Evolutionary conservation across 2,888 invertebrate genomes (phyloP).

Genomic region (Baccha elongata): DNA sequence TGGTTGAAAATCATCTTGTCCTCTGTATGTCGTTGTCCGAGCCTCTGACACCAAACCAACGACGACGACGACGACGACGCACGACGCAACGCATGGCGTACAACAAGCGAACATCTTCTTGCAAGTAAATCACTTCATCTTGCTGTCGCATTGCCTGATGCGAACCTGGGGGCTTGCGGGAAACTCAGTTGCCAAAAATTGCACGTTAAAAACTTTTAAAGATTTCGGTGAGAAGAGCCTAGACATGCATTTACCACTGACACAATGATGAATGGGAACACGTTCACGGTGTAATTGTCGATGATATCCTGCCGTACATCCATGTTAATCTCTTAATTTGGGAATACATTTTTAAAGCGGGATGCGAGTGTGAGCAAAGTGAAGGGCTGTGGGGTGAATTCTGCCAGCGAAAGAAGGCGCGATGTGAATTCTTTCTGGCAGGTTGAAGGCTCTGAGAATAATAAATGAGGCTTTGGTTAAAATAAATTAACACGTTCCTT

Average conservation of each 20-base stretch:
- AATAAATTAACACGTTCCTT: conserved; percentile 43
- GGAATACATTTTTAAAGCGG: conserved; percentile 25
- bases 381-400: conserved; percentile 27
- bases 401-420: conserved; percentile 1
- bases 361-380: neutral
- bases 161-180: conserved; percentile 52
- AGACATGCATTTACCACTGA: conserved; percentile 65
- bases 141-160: conserved; percentile 47
- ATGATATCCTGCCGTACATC: conserved; percentile 66
- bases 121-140: conserved; percentile 69
- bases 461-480: conserved; percentile 37
- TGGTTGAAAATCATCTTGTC: conserved; percentile 26
- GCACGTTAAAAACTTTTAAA: conserved; percentile 41
- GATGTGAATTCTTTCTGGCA: conserved; percentile 20
- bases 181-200: conserved; percentile 60
- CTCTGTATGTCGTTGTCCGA: neutral
- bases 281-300: conserved; percentile 58
- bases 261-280: conserved; percentile 72
- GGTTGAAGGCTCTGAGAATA: conserved; percentile 17
- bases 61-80: conserved; percentile 61
- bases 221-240: conserved; percentile 36
- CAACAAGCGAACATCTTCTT: conserved; percentile 37
- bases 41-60: neutral
- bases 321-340: conserved; percentile 72
- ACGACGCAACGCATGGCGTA: conserved; percentile 48